Conservation (phyloP, 2,888 invertebrate species). For the Parasteatoda lunata region DNA sequence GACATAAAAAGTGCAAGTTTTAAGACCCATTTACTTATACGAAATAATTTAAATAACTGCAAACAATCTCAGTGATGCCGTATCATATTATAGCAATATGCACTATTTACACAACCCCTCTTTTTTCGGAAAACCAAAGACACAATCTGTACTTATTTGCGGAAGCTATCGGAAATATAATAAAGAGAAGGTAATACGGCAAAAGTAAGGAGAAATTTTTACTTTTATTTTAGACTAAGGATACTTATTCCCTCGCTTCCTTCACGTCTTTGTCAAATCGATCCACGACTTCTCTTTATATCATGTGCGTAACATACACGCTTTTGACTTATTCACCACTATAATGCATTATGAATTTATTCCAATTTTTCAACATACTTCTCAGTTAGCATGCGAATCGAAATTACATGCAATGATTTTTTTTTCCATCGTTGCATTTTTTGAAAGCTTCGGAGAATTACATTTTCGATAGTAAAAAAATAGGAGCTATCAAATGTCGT, state of each 20-base stretch:
- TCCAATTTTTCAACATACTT: conserved; percentile 18
- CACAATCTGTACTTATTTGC: conserved; percentile 65
- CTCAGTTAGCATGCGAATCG: conserved; percentile 6
- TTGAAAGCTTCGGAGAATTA: not conserved
- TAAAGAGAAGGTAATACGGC: conserved; percentile 54
- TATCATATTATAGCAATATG: too few relatives aligned
- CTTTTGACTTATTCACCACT: conserved; percentile 34
- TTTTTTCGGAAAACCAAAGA: conserved; percentile 26
- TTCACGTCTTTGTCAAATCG: conserved; percentile 45
- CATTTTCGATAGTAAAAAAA: not conserved
- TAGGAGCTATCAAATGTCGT: not conserved
- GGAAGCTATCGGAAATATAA: conserved; percentile 64
- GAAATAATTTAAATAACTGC: too few relatives aligned
- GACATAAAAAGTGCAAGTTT: too few relatives aligned
- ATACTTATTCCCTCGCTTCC: conserved; percentile 43
- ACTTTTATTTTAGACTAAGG: conserved; percentile 34
- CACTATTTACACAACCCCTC: conserved; percentile 12
- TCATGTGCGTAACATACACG: conserved; percentile 32
- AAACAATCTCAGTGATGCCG: too few relatives aligned
- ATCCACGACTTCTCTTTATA: conserved; percentile 30
- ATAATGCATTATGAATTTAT: conserved; percentile 59
- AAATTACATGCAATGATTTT: conserved; percentile 4
- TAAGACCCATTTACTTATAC: too few relatives aligned
- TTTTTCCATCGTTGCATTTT: not conserved
- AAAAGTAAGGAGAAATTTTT: conserved; percentile 47